Evolutionary conservation across 2,113 vertebrate genomes (phyloP).

Genomic region (Pavo muticus): DNA sequence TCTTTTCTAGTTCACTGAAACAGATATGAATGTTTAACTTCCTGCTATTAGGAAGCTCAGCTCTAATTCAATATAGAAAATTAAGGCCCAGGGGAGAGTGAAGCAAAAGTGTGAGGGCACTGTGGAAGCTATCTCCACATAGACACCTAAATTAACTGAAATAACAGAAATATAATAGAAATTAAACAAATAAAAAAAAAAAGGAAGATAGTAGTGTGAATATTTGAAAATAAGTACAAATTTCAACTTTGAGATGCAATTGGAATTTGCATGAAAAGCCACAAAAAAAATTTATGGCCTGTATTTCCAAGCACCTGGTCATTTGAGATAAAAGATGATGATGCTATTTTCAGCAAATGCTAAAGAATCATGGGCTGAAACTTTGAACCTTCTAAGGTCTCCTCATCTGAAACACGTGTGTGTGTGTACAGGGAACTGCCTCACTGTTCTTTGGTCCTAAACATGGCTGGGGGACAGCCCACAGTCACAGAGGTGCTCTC

Average conservation of each 20-base stretch:
- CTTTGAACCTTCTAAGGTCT: neutral
- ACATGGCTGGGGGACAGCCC: neutral
- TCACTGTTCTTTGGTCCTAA: neutral
- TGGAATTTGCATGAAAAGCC: neutral
- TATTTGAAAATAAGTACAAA: neutral
- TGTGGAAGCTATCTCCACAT: neutral
- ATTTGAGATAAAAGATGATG: neutral
- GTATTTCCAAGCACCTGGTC: neutral
- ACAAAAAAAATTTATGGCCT: neutral
- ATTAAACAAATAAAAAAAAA: no score
- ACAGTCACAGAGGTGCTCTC: neutral
- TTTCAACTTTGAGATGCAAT: neutral
- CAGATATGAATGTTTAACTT: neutral
- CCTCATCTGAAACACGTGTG: neutral
- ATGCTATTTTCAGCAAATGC: neutral
- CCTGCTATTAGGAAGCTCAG: neutral
- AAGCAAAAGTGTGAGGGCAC: no score
- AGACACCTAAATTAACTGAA: neutral
- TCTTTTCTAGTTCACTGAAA: conserved; percentile 4
- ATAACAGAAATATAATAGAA: neutral
- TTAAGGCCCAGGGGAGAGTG: neutral
- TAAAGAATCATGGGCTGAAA: neutral
- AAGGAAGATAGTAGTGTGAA: neutral
- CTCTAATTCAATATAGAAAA: neutral
- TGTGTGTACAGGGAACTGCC: neutral